These are phyloP conservation scores for Conus canariensis DNA, from an alignment of 2,888 invertebrate species.

Conservation along the genomic window DNA sequence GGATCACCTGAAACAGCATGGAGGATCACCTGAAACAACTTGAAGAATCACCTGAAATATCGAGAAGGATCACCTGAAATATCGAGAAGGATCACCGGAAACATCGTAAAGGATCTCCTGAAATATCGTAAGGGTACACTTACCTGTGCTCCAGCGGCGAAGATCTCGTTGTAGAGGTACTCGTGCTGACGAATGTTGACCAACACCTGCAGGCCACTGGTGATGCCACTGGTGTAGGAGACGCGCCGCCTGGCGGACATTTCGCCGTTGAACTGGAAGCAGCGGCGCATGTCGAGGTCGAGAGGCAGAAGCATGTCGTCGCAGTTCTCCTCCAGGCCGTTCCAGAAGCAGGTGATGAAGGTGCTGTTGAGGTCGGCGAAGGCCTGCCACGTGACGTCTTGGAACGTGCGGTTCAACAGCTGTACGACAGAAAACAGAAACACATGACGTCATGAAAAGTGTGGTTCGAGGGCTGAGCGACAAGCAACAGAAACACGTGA, in stretches of 20 bases:
- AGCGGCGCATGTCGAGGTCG: constrained; percentile 2
- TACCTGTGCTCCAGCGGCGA: constrained; percentile 9
- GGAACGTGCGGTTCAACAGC: not conserved
- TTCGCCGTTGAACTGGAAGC: constrained; percentile 37
- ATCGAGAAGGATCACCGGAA: too few species aligned
- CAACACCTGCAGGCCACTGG: constrained; percentile 21
- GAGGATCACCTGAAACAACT: too few species aligned
- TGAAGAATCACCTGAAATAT: too few species aligned
- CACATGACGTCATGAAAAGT: too few species aligned
- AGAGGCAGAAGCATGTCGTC: constrained; percentile 6
- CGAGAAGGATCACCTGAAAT: too few species aligned
- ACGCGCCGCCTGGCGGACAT: not conserved
- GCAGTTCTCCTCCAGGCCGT: constrained; percentile 27
- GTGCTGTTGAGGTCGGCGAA: constrained; percentile 13
- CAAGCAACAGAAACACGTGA: too few species aligned
- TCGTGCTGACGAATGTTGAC: constrained; percentile 15
- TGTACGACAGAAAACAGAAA: not conserved
- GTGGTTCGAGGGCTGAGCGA: too few species aligned
- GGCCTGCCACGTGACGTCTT: not conserved
- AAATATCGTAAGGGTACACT: too few species aligned
- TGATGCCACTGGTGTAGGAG: not conserved
- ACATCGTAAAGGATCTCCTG: too few species aligned
- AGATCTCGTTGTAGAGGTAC: not conserved
- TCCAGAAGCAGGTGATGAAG: constrained; percentile 21
- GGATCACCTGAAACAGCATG: not conserved